These are phyloP conservation scores for Agriotes lineatus DNA, from an alignment of 2,888 invertebrate genomes.

Conservation along the genomic window DNA sequence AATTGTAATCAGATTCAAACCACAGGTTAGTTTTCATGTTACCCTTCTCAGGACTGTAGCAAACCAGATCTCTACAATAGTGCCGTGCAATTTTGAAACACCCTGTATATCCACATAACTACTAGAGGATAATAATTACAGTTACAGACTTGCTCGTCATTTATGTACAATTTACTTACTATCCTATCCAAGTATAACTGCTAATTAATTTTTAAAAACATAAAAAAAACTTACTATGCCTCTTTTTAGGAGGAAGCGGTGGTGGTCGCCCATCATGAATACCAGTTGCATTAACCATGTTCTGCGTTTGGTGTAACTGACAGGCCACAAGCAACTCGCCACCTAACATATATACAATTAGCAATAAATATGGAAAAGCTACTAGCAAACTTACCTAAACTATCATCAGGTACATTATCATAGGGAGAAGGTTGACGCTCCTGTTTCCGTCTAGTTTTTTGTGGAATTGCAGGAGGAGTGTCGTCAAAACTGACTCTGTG, in stretches of 20 bases:
- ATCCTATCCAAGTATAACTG: neutral
- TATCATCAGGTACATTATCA: conserved; percentile 73
- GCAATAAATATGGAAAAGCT: neutral
- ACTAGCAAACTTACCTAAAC: conserved; percentile 47
- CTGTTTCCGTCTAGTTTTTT: conserved; percentile 70
- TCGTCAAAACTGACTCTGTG: conserved; percentile 49
- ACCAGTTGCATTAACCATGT: conserved; percentile 56
- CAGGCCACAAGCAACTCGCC: conserved; percentile 64
- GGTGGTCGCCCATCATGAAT: conserved; percentile 80
- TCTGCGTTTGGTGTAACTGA: conserved; percentile 64
- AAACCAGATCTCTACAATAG: too few relatives aligned
- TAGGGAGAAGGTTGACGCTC: conserved; percentile 77
- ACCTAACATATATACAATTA: conserved; percentile 60
- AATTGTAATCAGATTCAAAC: too few relatives aligned
- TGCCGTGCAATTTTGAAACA: too few relatives aligned
- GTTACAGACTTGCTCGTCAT: too few relatives aligned
- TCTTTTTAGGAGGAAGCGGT: conserved; percentile 92
- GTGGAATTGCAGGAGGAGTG: conserved; percentile 74
- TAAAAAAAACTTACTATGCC: conserved; percentile 85
- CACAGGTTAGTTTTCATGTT: too few relatives aligned
- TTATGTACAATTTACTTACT: neutral
- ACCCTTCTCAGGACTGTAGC: too few relatives aligned
- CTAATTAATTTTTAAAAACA: neutral
- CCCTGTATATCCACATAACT: too few relatives aligned
- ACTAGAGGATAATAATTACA: too few relatives aligned